phyloP scores from a whole-genome alignment of 2,888 invertebrate genomes.

The Pocota personata region DNA sequence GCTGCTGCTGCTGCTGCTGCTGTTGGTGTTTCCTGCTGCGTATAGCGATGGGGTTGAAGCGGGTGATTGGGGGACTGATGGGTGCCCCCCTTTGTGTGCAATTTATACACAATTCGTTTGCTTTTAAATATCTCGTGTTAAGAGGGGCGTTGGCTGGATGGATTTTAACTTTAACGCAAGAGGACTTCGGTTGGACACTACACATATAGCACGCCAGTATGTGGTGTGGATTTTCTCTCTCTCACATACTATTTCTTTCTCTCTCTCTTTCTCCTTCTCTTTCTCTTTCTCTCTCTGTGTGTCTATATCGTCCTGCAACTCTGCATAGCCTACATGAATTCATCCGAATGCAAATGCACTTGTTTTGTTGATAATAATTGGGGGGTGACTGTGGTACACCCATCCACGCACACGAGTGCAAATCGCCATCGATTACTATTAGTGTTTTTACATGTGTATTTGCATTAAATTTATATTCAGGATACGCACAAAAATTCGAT shows the following conservation, averaged over 20 bases:
- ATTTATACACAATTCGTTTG: slow-evolving; percentile 71
- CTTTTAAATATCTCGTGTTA: slow-evolving; percentile 70
- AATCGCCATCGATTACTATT: slow-evolving; percentile 63
- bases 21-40: slow-evolving; percentile 26
- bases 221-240: slow-evolving; percentile 38
- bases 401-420: slow-evolving; percentile 37
- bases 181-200: slow-evolving; percentile 34
- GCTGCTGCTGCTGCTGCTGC: background rate
- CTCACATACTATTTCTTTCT: too few relatives aligned
- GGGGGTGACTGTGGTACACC: slow-evolving; percentile 26
- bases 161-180: slow-evolving; percentile 64
- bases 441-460: slow-evolving; percentile 70
- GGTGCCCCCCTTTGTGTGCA: slow-evolving; percentile 46
- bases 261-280: slow-evolving; percentile 5
- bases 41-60: slow-evolving; percentile 6
- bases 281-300: slow-evolving; percentile 16
- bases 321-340: slow-evolving; percentile 31
- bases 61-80: background rate
- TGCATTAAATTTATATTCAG: slow-evolving; percentile 65
- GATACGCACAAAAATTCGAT: slow-evolving; percentile 61
- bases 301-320: slow-evolving; percentile 30
- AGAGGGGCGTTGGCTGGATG: slow-evolving; percentile 73
- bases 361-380: slow-evolving; percentile 57
- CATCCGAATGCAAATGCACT: slow-evolving; percentile 58
- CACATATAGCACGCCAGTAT: slow-evolving; percentile 9